Evolutionary conservation across 2,888 invertebrate species (phyloP).

Genomic region (Tetrapedia diversipes): DNA sequence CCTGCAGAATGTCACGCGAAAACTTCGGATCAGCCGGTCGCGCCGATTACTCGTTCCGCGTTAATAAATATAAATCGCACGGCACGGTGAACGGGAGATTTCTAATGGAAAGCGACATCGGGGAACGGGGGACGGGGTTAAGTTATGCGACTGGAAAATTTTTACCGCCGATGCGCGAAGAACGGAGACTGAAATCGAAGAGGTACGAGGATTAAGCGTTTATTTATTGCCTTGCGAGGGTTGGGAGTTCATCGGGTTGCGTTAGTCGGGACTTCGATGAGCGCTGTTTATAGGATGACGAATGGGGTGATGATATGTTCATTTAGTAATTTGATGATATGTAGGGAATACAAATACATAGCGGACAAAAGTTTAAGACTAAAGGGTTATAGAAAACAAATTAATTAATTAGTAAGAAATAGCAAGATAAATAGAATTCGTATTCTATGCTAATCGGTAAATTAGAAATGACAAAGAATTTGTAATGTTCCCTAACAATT

Average conservation of each 20-base stretch:
- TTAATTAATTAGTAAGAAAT: too few relatives aligned
- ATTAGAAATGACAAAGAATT: too few relatives aligned
- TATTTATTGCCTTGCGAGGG: background rate
- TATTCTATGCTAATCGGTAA: too few relatives aligned
- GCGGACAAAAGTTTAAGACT: too few relatives aligned
- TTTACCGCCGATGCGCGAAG: background rate
- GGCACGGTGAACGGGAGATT: background rate
- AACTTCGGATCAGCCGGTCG: slow-evolving; percentile 9
- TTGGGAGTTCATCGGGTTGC: background rate
- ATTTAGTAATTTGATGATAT: too few relatives aligned
- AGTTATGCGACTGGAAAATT: background rate
- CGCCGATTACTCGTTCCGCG: background rate
- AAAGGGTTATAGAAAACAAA: too few relatives aligned
- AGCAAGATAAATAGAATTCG: too few relatives aligned
- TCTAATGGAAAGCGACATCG: background rate
- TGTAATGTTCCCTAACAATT: too few relatives aligned
- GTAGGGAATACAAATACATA: too few relatives aligned
- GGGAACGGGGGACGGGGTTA: background rate
- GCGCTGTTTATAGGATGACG: too few relatives aligned
- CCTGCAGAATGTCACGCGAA: background rate
- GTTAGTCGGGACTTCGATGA: too few relatives aligned
- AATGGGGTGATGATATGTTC: too few relatives aligned
- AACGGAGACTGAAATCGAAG: background rate
- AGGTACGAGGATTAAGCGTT: background rate
- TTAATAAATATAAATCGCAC: slow-evolving; percentile 20